Conservation (phyloP, 2,888 invertebrate genomes). For the Chalcosyrphus nemorum region DNA sequence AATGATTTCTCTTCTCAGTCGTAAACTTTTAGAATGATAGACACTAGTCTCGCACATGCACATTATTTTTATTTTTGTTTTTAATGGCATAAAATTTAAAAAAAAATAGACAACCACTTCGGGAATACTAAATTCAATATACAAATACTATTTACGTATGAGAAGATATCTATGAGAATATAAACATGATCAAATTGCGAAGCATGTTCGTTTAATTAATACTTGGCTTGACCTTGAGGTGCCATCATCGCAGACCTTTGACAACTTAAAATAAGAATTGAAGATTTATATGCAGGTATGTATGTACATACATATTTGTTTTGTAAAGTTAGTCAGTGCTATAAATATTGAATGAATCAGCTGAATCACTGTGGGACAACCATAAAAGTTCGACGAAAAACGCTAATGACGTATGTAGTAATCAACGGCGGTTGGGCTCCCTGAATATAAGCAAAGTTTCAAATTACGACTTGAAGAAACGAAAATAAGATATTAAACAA, state of each 20-base stretch:
- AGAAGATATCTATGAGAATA: slow-evolving; percentile 4
- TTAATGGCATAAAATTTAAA: neutral
- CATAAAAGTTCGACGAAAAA: too few species aligned
- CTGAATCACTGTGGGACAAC: neutral
- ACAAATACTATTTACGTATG: too few species aligned
- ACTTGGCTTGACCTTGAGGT: slow-evolving; percentile 6
- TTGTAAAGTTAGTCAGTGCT: slow-evolving; percentile 14
- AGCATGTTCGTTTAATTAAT: slow-evolving; percentile 13
- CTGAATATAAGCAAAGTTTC: neutral
- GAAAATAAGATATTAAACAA: neutral
- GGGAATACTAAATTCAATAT: neutral
- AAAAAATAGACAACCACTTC: neutral
- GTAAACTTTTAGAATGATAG: neutral
- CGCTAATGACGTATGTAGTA: neutral
- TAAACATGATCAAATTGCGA: slow-evolving; percentile 25
- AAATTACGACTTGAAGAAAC: neutral
- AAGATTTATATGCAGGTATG: too few species aligned
- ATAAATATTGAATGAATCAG: slow-evolving; percentile 24
- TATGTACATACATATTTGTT: too few species aligned
- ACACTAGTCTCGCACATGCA: neutral
- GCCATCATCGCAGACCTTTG: slow-evolving; percentile 1
- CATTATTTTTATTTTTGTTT: neutral
- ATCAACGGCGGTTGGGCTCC: neutral
- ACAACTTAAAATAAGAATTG: slow-evolving; percentile 10
- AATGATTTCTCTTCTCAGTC: neutral